Percentiles rank a stretch among this genome's conserved stretches.
phyloP scores from a whole-genome alignment of 2,888 invertebrate species.

The Rhagophthalmus giganteus region DNA sequence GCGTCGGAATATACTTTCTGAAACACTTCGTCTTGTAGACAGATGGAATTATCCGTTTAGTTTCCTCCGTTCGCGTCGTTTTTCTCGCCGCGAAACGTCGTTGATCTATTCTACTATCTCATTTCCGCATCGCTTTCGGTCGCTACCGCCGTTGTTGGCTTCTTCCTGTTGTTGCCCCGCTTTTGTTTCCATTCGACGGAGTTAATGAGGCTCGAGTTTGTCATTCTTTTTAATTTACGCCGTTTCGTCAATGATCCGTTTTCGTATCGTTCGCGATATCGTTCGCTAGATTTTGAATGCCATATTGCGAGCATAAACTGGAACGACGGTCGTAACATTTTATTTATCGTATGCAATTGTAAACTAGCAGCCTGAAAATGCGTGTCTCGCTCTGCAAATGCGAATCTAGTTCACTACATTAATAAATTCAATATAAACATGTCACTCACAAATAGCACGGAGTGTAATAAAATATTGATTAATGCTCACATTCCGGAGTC shows the following conservation, averaged over 20 bases:
- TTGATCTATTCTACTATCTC: conserved; percentile 41
- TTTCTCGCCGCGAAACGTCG: conserved; percentile 38
- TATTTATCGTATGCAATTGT: conserved; percentile 51
- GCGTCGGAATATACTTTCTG: conserved; percentile 30
- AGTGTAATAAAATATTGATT: conserved; percentile 52
- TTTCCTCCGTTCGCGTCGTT: conserved; percentile 38
- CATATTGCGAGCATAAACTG: conserved; percentile 50
- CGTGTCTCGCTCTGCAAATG: conserved; percentile 42
- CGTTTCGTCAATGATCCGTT: conserved; percentile 39
- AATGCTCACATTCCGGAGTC: conserved; percentile 43
- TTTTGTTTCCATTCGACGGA: conserved; percentile 33
- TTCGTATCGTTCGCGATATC: conserved; percentile 43
- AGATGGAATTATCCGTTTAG: conserved; percentile 40
- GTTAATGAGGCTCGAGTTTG: conserved; percentile 36
- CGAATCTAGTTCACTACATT: conserved; percentile 44
- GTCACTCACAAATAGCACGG: conserved; percentile 45
- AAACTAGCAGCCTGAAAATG: conserved; percentile 52
- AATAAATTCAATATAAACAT: conserved; percentile 47
- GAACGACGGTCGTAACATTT: conserved; percentile 51
- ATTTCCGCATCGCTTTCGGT: conserved; percentile 39
- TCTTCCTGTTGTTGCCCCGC: conserved; percentile 35
- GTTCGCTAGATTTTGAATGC: conserved; percentile 46
- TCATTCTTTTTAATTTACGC: conserved; percentile 41
- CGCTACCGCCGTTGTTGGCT: conserved; percentile 36
- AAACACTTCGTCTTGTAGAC: conserved; percentile 35